These are phyloP conservation scores for Listronotus oregonensis DNA, from an alignment of 1,140 invertebrate genomes.

Conservation along the genomic window DNA sequence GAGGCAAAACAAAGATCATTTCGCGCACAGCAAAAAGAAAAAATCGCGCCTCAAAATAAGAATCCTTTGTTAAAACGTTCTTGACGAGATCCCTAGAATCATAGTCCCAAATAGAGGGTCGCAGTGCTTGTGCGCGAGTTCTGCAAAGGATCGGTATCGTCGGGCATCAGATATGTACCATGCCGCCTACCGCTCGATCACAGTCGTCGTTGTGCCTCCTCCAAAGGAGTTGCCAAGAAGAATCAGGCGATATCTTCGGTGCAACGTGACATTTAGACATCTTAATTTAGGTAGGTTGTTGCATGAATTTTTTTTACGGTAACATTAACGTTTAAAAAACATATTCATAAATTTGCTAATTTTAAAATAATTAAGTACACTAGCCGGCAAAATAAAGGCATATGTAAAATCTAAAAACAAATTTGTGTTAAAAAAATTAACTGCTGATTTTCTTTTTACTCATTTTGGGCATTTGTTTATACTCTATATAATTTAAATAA, in stretches of 20 bases:
- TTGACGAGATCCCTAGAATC: conserved; percentile 24
- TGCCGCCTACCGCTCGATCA: conserved; percentile 17
- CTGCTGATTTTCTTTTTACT: no score
- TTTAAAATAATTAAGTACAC: no score
- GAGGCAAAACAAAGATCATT: conserved; percentile 26
- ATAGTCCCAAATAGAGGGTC: conserved; percentile 14
- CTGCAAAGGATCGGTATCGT: conserved; percentile 22
- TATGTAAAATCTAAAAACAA: no score
- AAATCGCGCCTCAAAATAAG: conserved; percentile 27
- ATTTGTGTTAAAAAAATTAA: no score
- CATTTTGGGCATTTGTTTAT: no score
- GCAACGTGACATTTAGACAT: conserved; percentile 24
- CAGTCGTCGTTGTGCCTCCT: conserved; percentile 19
- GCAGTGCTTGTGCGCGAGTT: conserved; percentile 35
- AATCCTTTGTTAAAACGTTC: conserved; percentile 33
- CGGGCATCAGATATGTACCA: conserved; percentile 27
- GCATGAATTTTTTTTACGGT: no score
- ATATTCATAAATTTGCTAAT: no score
- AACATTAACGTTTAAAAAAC: no score
- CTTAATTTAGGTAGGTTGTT: conserved; percentile 1
- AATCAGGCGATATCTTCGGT: not conserved
- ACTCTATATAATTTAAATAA: no score
- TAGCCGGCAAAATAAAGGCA: no score
- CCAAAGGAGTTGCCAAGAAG: conserved; percentile 5
- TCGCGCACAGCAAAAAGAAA: conserved; percentile 33